Evolutionary conservation across 2,888 invertebrate species (phyloP).

Genomic region (Ischnus inquisitorius): DNA sequence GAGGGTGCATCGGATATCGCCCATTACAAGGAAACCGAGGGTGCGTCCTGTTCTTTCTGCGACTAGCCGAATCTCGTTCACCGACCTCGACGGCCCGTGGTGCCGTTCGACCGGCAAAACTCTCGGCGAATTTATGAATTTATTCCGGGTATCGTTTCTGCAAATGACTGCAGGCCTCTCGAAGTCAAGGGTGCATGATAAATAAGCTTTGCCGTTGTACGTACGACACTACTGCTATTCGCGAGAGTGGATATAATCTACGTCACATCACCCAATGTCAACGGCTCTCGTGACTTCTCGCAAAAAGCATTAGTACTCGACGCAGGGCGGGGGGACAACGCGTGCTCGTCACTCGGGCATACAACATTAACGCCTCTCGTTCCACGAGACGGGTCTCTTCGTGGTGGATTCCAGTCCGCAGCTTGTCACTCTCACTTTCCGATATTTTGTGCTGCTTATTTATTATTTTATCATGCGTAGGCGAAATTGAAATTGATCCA

Average conservation of each 20-base stretch:
- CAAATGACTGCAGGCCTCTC: constrained; percentile 69
- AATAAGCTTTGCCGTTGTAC: constrained; percentile 38
- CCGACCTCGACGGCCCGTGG: constrained; percentile 22
- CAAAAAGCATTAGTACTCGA: constrained; percentile 31
- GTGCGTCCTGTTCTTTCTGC: constrained; percentile 40
- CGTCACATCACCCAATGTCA: constrained; percentile 36
- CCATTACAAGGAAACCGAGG: constrained; percentile 58
- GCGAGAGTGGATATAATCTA: constrained; percentile 10
- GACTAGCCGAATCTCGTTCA: constrained; percentile 35
- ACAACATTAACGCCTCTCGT: constrained; percentile 40
- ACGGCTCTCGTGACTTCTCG: constrained; percentile 35
- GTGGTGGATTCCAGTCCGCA: constrained; percentile 6
- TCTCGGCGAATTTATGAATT: constrained; percentile 74
- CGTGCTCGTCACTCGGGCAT: constrained; percentile 28
- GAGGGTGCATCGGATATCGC: constrained; percentile 67
- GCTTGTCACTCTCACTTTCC: constrained; percentile 48
- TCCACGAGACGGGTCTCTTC: background rate
- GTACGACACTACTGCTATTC: constrained; percentile 7
- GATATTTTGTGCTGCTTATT: constrained; percentile 11
- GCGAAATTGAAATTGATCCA: background rate
- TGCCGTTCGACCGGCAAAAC: constrained; percentile 39
- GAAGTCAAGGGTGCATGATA: constrained; percentile 74
- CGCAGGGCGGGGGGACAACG: background rate
- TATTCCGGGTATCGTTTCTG: constrained; percentile 74
- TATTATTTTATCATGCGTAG: constrained; percentile 24